Evolutionary conservation across 2,797 vertebrate genomes (phyloP).

Genomic region (Rhodeus uyekii): DNA sequence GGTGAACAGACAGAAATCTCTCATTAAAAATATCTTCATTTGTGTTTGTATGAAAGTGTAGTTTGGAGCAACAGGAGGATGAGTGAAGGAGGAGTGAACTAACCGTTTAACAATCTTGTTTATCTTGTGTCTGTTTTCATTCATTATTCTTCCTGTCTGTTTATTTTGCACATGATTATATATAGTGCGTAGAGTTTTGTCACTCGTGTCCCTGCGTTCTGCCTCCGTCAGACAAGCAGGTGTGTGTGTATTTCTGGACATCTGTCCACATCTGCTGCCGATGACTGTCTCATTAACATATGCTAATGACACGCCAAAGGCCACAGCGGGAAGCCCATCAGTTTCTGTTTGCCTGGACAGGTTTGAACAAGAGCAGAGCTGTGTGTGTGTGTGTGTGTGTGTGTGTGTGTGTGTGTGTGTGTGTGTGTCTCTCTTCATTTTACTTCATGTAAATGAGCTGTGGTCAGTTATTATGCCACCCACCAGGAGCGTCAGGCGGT

Average conservation of each 20-base stretch:
- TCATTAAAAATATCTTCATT: too few species aligned
- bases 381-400: neutral
- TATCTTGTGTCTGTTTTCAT: neutral
- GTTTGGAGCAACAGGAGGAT: too few species aligned
- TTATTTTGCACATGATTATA: neutral
- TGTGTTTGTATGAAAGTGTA: too few species aligned
- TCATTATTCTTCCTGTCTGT: too few species aligned
- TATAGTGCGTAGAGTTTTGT: neutral
- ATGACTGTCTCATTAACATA: neutral
- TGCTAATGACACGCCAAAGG: neutral
- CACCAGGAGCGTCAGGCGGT: too few species aligned
- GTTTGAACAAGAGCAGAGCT: neutral
- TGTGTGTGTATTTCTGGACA: conserved; percentile 23
- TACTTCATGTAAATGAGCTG: neutral
- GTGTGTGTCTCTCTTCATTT: neutral
- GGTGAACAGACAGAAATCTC: too few species aligned
- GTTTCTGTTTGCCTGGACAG: neutral
- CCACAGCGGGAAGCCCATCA: neutral
- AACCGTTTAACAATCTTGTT: too few species aligned
- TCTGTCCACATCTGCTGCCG: conserved; percentile 34
- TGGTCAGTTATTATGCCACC: neutral
- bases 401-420: too few species aligned
- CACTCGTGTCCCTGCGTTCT: too few species aligned
- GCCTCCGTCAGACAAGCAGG: neutral
- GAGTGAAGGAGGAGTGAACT: too few species aligned